Evolutionary conservation across 1,140 invertebrate genomes (phyloP).

Genomic region (Psix sp.): DNA sequence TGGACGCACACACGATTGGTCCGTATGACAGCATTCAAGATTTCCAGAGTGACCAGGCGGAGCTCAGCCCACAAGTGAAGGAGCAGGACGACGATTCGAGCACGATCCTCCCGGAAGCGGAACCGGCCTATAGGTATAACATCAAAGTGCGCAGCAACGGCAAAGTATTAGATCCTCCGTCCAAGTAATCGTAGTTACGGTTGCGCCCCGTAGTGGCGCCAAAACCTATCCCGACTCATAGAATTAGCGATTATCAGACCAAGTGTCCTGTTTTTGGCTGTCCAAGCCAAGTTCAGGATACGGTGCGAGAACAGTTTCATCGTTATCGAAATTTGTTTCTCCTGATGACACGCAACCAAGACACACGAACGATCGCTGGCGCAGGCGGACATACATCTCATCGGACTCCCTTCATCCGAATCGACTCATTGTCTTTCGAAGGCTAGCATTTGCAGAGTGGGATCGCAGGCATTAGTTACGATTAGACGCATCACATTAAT

Average conservation of each 20-base stretch:
- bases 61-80: conserved; percentile 50
- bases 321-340: too few relatives aligned
- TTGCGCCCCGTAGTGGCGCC: conserved; percentile 42
- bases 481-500: conserved; percentile 40
- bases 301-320: not conserved
- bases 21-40: conserved; percentile 71
- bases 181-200: conserved; percentile 67
- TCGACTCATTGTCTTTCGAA: conserved; percentile 16
- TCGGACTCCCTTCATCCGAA: conserved; percentile 14
- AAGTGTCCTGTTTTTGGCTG: conserved; percentile 17
- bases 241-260: conserved; percentile 12
- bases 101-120: conserved; percentile 72
- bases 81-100: conserved; percentile 74
- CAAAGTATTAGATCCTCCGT: conserved; percentile 77
- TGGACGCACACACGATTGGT: conserved; percentile 69
- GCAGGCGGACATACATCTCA: conserved; percentile 46
- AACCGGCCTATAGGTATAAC: conserved; percentile 75
- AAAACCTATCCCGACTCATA: conserved; percentile 10
- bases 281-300: not conserved
- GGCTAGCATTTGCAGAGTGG: conserved; percentile 40
- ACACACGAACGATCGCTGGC: conserved; percentile 34
- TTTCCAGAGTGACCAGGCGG: conserved; percentile 70
- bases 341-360: conserved; percentile 16
- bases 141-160: conserved; percentile 75
- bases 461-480: conserved; percentile 63